Percentiles rank a stretch among this genome's conserved stretches.
Evolutionary conservation across 37 sponge, comb jelly and placozoan species (phyloP).

Genomic region (Eunapius fragilis): DNA sequence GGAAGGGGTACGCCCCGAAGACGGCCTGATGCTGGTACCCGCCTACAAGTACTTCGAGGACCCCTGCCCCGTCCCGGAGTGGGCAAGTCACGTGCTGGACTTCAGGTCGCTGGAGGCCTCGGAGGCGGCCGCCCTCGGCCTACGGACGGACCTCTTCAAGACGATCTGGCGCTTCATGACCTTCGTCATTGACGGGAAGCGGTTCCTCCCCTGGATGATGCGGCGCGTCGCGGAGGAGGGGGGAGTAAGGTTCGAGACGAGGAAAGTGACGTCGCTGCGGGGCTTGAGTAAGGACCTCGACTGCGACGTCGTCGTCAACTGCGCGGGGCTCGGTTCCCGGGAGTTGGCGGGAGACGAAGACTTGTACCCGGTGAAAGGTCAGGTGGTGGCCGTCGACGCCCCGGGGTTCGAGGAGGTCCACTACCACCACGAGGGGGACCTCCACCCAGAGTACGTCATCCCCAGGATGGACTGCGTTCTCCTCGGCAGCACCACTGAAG

Average conservation of each 20-base stretch:
- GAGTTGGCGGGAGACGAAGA: slow-evolving; percentile 22
- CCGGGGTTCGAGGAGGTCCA: slow-evolving; percentile 76
- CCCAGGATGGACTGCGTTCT: slow-evolving; percentile 50
- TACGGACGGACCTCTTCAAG: background rate
- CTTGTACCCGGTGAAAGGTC: slow-evolving; percentile 46
- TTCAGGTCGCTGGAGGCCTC: background rate
- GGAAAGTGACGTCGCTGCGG: slow-evolving; percentile 21
- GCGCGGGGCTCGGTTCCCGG: slow-evolving; percentile 55
- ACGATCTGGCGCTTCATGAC: background rate
- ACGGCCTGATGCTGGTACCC: background rate
- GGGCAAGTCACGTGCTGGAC: background rate
- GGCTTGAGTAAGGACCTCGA: slow-evolving; percentile 1
- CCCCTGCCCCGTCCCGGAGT: background rate
- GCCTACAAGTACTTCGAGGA: background rate
- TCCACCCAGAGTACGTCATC: slow-evolving; percentile 19
- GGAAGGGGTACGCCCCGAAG: background rate
- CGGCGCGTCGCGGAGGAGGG: background rate
- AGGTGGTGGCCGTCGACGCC: slow-evolving; percentile 32
- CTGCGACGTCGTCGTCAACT: slow-evolving; percentile 59
- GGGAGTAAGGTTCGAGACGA: slow-evolving; percentile 12
- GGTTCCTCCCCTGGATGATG: slow-evolving; percentile 50
- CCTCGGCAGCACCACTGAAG: slow-evolving; percentile 54
- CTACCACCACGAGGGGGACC: background rate
- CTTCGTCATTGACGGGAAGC: slow-evolving; percentile 1
- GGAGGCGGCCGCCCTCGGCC: background rate